Evolutionary conservation across 2,888 invertebrate species (phyloP), one percentile per base, ranked within the genome.

Genomic region (Drosophila barbarae): DNA sequence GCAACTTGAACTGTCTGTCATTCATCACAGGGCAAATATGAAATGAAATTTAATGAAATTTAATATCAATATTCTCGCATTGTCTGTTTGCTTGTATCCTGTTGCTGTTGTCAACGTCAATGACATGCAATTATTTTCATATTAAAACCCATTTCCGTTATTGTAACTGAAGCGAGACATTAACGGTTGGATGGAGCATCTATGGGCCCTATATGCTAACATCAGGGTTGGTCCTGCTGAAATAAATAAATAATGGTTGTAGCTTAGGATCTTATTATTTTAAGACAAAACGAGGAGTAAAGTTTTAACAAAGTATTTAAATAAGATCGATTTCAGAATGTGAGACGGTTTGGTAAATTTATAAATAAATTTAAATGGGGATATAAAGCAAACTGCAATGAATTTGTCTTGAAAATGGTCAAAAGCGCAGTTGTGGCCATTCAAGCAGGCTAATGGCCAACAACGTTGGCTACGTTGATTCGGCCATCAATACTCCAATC

Each of bases 51-150:
- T 64, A 75, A 77, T 80, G 73, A 69, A 65, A 76, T 73, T 77
- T n/a, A n/a, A 74, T 71, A 64, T 66, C 65, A 64, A 73, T 68
- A 82, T 73, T 67, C 41, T 50, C 51, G 52, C 69, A 60, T 65
- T 68, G 57, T 61, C 59, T 68, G 46, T 47, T 34, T 60, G 59
- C 15, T 30, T 61, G 26, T 42, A 53, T 63, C 15, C 50, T 41
- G 58, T 70, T 51, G 47, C 42, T 50, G 36, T 61, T 49, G 49
- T 61, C 50, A 54, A 71, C 66, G 53, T 69, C 69, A 76, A 84
- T 82, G 82, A 74, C 76, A 70, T 70, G 82, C 82, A 85, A 82
- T 82, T 85, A 82, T 82, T 71, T 85, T 73, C 70, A 46, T 72
- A 81, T 85, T 84, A 76, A 82, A 81, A 70, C 71, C 67, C 77